Conservation (phyloP, 2,113 vertebrate species). For the Hucho hucho region DNA sequence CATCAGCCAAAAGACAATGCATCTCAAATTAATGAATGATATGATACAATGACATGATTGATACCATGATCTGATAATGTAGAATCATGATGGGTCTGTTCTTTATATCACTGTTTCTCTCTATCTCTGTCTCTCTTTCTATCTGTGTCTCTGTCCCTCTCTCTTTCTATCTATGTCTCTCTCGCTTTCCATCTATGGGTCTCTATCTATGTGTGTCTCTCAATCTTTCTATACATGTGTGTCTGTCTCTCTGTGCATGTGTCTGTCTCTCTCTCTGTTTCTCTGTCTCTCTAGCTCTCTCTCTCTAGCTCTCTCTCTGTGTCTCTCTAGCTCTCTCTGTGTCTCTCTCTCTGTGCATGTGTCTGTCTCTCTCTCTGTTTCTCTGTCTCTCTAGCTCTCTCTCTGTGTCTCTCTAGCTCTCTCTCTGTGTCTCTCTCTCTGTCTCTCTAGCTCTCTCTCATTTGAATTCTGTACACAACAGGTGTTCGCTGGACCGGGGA, state of each 20-base stretch:
- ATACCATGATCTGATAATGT: no score
- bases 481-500: slow-evolving; percentile 45
- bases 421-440: background rate
- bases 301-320: no score
- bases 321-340: background rate
- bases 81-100: no score
- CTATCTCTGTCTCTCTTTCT: background rate
- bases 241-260: no score
- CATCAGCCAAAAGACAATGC: no score
- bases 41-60: background rate
- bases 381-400: no score
- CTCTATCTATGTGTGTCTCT: background rate
- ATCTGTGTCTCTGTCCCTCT: background rate
- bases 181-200: no score
- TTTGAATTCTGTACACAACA: slow-evolving; percentile 50
- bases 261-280: background rate
- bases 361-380: no score
- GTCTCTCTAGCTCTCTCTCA: background rate
- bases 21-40: background rate
- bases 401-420: background rate
- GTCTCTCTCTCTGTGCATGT: background rate
- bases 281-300: background rate
- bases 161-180: background rate
- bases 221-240: no score
- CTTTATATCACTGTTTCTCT: background rate